Conservation (phyloP, 2,888 invertebrate genomes). For the Pemphredon lugubris region DNA sequence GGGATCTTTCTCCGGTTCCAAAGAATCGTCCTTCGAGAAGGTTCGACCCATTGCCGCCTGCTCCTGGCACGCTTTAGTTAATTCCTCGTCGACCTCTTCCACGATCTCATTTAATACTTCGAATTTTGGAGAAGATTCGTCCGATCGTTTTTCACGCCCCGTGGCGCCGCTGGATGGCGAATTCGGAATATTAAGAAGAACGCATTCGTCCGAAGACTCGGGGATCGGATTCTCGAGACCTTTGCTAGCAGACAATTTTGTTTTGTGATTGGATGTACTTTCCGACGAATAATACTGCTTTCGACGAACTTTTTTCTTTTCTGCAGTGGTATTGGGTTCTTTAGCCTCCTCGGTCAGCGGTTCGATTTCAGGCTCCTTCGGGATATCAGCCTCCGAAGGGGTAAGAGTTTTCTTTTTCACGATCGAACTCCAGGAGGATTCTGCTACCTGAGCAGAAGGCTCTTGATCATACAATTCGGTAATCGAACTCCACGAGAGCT, state of each 20-base stretch:
- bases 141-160: neutral
- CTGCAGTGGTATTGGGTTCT: neutral
- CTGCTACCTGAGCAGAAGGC: neutral
- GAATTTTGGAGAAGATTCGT: neutral
- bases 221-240: neutral
- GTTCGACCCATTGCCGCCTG: constrained; percentile 70
- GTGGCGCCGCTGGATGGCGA: neutral
- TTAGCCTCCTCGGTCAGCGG: constrained; percentile 28
- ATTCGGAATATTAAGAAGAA: constrained; percentile 2
- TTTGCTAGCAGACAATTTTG: neutral
- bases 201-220: neutral
- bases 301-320: neutral
- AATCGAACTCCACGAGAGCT: neutral
- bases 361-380: constrained; percentile 21
- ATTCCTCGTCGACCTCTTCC: constrained; percentile 46
- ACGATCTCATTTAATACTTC: neutral
- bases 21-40: constrained; percentile 55
- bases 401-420: constrained; percentile 53
- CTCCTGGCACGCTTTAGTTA: constrained; percentile 71
- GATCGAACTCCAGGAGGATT: constrained; percentile 65
- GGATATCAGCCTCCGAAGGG: constrained; percentile 30
- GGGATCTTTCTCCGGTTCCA: constrained; percentile 36
- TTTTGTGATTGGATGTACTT: neutral
- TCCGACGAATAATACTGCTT: neutral
- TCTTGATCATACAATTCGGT: constrained; percentile 13